phyloP scores from a whole-genome alignment of 2,888 invertebrate species.

The Empis stercorea region DNA sequence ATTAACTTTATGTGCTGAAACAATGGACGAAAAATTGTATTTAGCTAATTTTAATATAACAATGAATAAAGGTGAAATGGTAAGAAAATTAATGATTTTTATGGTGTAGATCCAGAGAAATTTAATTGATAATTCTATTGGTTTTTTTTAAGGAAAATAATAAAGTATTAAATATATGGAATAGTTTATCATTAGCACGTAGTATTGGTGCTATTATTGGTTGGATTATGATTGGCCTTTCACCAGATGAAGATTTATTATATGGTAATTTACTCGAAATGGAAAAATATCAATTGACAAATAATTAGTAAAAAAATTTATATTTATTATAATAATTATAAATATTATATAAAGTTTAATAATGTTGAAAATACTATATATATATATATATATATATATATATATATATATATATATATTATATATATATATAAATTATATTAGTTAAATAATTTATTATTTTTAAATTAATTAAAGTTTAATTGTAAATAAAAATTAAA shows the following conservation, averaged over 20 bases:
- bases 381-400: too few relatives aligned
- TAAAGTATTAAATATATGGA: conserved; percentile 39
- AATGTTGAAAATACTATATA: too few relatives aligned
- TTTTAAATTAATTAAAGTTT: too few relatives aligned
- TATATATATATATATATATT: too few relatives aligned
- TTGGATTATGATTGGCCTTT: conserved; percentile 42
- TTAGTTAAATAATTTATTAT: too few relatives aligned
- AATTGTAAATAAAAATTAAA: too few relatives aligned
- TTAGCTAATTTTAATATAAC: conserved; percentile 31
- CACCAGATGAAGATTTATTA: conserved; percentile 40
- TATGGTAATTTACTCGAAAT: conserved; percentile 38
- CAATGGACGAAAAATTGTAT: conserved; percentile 33
- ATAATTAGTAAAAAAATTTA: conserved; percentile 23
- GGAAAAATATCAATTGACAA: conserved; percentile 36
- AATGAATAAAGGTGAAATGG: conserved; percentile 31
- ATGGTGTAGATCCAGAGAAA: background rate
- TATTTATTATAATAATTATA: background rate
- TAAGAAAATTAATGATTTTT: conserved; percentile 15
- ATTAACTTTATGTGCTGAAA: conserved; percentile 34
- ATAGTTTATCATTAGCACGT: conserved; percentile 41
- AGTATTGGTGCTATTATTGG: conserved; percentile 41
- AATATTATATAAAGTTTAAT: background rate
- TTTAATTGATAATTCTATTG: background rate
- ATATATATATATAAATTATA: too few relatives aligned
- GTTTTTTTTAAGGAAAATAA: conserved; percentile 28